Conservation (phyloP, 2,113 vertebrate species). For the Cercopithecus mona region DNA sequence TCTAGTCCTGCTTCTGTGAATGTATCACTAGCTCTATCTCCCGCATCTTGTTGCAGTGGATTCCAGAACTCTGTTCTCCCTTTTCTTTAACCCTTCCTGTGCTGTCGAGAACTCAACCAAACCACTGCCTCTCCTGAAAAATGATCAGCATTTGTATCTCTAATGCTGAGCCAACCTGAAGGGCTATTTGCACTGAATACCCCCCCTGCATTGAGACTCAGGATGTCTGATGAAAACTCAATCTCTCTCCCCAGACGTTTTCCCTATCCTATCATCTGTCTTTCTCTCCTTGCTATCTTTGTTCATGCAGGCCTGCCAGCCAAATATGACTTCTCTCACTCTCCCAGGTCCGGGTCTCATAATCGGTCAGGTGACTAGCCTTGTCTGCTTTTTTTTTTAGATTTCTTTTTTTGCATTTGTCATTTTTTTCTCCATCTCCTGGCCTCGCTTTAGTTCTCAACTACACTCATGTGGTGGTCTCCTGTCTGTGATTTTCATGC, state of each 20-base stretch:
- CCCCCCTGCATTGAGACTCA: neutral
- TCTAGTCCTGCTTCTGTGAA: neutral
- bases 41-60: neutral
- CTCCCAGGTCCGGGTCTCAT: too few relatives aligned
- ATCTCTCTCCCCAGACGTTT: neutral
- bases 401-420: neutral
- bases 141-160: neutral
- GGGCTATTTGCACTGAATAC: accelerated
- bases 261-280: neutral
- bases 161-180: neutral
- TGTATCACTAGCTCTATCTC: neutral
- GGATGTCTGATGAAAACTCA: neutral
- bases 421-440: neutral
- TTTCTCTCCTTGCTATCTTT: neutral
- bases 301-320: neutral
- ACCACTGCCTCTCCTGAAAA: accelerated
- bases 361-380: neutral
- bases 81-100: neutral
- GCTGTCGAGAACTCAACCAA: neutral
- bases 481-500: accelerated
- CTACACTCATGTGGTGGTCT: accelerated
- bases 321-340: neutral
- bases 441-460: neutral
- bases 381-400: neutral
- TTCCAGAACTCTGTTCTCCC: neutral